Evolutionary conservation across 53 echinoderm and acorn worm species (phyloP).

Genomic region (Stichopus horrens): DNA sequence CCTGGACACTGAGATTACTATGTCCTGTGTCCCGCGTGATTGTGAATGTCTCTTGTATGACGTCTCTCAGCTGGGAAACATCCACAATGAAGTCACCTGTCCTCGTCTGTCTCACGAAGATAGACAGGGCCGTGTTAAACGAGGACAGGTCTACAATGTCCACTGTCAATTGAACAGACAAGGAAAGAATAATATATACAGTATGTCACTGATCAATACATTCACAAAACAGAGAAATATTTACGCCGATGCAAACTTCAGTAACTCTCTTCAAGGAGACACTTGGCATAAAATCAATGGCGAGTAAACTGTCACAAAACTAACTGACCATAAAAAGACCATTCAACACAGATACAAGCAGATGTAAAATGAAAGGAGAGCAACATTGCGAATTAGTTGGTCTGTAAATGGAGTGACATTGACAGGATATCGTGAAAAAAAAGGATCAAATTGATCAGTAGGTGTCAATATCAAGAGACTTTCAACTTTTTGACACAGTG

Average conservation of each 20-base stretch:
- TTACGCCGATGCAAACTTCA: neutral
- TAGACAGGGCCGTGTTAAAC: slow-evolving; percentile 61
- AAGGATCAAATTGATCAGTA: too few species aligned
- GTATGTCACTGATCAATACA: neutral
- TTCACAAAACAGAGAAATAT: neutral
- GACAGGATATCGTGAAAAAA: too few species aligned
- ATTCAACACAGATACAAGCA: too few species aligned
- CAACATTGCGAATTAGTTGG: too few species aligned
- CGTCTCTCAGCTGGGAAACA: slow-evolving; percentile 49
- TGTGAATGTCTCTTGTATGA: slow-evolving; percentile 66
- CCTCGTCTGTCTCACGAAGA: slow-evolving; percentile 59
- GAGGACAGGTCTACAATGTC: slow-evolving; percentile 67
- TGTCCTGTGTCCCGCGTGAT: slow-evolving; percentile 54
- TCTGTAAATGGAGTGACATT: too few species aligned
- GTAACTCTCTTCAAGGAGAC: too few species aligned
- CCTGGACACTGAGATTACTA: slow-evolving; percentile 55
- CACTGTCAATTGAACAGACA: slow-evolving; percentile 52
- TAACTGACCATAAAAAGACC: too few species aligned
- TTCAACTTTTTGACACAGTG: too few species aligned
- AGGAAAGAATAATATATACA: neutral
- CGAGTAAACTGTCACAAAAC: too few species aligned
- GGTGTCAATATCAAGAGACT: too few species aligned
- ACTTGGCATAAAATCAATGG: too few species aligned
- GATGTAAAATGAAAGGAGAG: too few species aligned
- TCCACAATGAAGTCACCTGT: slow-evolving; percentile 70